Evolutionary conservation across 2,113 vertebrate species (phyloP).

Genomic region (Callipepla californica): DNA sequence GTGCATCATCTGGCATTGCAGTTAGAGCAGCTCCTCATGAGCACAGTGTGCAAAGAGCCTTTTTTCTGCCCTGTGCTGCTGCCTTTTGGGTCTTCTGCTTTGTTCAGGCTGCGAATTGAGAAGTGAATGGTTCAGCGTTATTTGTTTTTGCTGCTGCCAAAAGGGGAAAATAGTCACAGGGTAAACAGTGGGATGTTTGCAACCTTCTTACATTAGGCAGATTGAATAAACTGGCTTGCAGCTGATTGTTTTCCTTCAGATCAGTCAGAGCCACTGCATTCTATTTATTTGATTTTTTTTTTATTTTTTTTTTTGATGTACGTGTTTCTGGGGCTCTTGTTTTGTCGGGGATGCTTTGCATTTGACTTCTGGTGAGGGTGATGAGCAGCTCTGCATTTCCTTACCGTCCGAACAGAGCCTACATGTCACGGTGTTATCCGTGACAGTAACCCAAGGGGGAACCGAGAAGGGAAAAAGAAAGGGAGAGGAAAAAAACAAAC

Average conservation of each 20-base stretch:
- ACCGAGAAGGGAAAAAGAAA: too few relatives aligned
- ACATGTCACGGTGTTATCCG: too few relatives aligned
- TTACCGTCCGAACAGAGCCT: fast-evolving
- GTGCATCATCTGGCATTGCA: fast-evolving
- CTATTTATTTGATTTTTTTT: conserved; percentile 36
- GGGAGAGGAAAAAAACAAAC: too few relatives aligned
- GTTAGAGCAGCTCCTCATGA: background rate
- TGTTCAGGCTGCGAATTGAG: background rate
- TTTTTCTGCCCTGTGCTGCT: background rate
- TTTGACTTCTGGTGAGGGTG: background rate
- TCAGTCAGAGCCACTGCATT: background rate
- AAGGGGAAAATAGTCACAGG: background rate
- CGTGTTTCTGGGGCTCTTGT: background rate
- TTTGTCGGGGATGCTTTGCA: background rate
- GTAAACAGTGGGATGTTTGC: conserved; percentile 69
- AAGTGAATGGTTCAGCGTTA: background rate
- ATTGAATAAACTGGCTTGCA: conserved; percentile 59
- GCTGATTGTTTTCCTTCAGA: conserved; percentile 58
- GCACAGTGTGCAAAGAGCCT: fast-evolving
- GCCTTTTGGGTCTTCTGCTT: background rate
- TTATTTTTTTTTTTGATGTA: background rate
- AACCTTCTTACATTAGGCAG: conserved; percentile 61
- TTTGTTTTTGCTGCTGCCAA: conserved; percentile 63
- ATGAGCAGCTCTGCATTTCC: background rate
- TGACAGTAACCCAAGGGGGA: too few relatives aligned